These are phyloP conservation scores for Lasioglossum vierecki DNA, from an alignment of 2,888 invertebrate species.

Conservation along the genomic window DNA sequence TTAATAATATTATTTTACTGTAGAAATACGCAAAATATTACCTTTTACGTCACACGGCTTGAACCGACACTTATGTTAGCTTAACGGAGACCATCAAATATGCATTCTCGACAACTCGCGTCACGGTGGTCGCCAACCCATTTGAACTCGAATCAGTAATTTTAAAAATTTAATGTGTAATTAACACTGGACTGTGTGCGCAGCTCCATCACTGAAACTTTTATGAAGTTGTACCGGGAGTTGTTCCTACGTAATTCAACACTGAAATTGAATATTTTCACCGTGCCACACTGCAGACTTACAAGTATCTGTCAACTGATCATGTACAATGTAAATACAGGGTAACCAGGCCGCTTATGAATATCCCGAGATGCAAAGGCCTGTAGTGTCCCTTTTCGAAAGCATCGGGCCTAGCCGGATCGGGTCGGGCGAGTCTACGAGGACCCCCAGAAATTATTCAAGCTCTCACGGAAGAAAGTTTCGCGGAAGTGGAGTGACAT, in stretches of 20 bases:
- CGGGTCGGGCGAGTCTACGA: background rate
- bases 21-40: background rate
- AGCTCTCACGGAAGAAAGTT: background rate
- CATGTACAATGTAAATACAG: background rate
- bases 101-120: background rate
- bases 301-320: background rate
- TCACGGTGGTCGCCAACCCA: background rate
- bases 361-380: background rate
- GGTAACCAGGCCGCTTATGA: background rate
- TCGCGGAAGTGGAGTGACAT: conserved; percentile 1
- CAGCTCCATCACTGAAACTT: background rate
- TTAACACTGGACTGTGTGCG: background rate
- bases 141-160: background rate
- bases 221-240: background rate
- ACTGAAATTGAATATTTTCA: background rate
- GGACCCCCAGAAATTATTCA: conserved; percentile 5
- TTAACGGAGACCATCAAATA: background rate
- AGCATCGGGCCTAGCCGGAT: background rate
- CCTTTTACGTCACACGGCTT: background rate
- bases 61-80: background rate
- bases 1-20: background rate
- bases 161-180: background rate
- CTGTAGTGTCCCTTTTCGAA: background rate
- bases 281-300: background rate
- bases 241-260: background rate